Base-by-base conservation (phyloP, 2,888 invertebrate genomes). In the Eristalis intricaria region DNA sequence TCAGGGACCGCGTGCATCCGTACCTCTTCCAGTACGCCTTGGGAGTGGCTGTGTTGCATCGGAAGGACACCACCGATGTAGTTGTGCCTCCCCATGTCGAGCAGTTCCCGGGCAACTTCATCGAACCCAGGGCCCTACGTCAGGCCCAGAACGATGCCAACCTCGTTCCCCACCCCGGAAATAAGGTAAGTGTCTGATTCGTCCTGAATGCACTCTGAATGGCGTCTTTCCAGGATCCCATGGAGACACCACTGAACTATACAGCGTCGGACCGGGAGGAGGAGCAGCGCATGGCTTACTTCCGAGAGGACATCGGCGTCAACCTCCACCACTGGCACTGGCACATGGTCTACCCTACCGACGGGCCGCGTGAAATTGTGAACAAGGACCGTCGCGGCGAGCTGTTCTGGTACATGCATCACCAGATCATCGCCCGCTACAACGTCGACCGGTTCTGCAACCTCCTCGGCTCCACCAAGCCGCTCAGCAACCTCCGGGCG, bases 311-410 rank as follows among this genome's bases (percentile, higher is more conserved):
- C 92, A 93, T 96, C 82, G 96, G 96, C 89, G 93, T 97, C 90
- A 97, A 97, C 93, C 94, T 96, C n/a, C 97, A 97, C 91, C 97
- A 97, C 92, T 97, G 97, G 97, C 97, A 97, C 91, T 97, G 97
- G 97, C 97, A 97, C 92, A 94, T 97, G 87, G 96, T 97, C 7
- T 97, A 96, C 91, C 96, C 96, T 0, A 95, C 95, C 91, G 95
- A 95, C 84, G 94, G 95, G 0, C 93, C 94, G 23, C 91, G 92
- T 70, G 91, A 92, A 26, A 95, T 96, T 61, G 96, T 96, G 5
- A 94, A 94, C 32, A 96, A 96, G 90, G 95, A 95, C 90, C 93
- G 95, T 80, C 94, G 95, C 64, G 95, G 96, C 22, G 95, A 95
- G 92, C 92, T 96, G 1, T 96, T 95, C 91, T 95, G 94, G 90